phyloP scores from a whole-genome alignment of 64 coral and sea anemone genomes.

The Dendronephthya gigantea region DNA sequence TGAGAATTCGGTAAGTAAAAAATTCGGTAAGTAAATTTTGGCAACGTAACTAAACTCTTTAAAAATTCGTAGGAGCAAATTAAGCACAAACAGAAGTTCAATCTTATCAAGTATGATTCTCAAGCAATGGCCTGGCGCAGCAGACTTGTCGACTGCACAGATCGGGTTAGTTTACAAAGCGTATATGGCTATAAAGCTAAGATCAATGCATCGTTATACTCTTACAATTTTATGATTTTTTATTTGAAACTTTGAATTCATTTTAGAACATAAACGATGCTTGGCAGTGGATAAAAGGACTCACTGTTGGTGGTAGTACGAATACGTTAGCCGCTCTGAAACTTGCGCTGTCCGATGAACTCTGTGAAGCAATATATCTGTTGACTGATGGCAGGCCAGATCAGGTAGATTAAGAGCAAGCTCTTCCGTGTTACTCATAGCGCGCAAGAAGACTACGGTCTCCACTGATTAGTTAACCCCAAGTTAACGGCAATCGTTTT shows the following conservation, averaged over 20 bases:
- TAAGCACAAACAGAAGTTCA: conserved; percentile 90
- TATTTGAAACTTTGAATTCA: not conserved
- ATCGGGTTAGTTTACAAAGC: conserved; percentile 44
- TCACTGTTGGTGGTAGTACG: conserved; percentile 78
- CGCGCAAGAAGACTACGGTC: too few species aligned
- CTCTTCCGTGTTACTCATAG: too few species aligned
- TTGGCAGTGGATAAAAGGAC: conserved; percentile 94
- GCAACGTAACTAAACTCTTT: too few species aligned
- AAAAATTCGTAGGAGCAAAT: conserved; percentile 61
- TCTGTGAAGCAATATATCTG: conserved; percentile 79
- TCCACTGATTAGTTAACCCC: too few species aligned
- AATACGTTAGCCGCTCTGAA: conserved; percentile 88
- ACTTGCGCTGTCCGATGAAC: conserved; percentile 64
- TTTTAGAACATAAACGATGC: conserved; percentile 79
- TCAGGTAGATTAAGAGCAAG: conserved; percentile 34
- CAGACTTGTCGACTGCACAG: conserved; percentile 87
- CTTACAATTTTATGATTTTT: not conserved
- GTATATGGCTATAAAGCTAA: not conserved
- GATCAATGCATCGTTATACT: too few species aligned
- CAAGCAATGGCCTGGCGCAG: conserved; percentile 80
- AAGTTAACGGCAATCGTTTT: too few species aligned
- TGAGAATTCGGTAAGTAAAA: too few species aligned
- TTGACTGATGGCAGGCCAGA: conserved; percentile 92
- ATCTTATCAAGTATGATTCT: conserved; percentile 76
- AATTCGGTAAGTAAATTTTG: too few species aligned